Conservation (phyloP, 2,888 invertebrate species). For the Seira ritae region DNA sequence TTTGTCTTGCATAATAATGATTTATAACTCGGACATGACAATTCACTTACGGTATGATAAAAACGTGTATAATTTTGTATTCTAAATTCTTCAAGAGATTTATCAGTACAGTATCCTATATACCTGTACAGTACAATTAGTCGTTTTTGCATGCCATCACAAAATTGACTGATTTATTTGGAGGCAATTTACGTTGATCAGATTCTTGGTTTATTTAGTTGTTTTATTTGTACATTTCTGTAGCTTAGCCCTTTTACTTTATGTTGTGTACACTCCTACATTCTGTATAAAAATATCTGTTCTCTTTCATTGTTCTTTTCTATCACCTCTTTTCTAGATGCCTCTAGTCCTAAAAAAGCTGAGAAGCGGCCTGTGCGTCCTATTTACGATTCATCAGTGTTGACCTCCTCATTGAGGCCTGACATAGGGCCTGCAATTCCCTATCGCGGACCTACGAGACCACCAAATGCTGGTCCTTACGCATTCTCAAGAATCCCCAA, state of each 20-base stretch:
- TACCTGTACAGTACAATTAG: no score
- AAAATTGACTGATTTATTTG: no score
- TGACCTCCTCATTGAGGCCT: slow-evolving; percentile 67
- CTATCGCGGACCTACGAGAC: slow-evolving; percentile 77
- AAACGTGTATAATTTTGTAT: background rate
- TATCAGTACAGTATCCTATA: no score
- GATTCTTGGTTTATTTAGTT: no score
- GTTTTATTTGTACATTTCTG: background rate
- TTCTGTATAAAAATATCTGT: background rate
- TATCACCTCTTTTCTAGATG: slow-evolving; percentile 50
- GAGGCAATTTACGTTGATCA: no score
- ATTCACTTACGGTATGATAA: no score
- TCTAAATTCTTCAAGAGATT: no score
- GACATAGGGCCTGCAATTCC: slow-evolving; percentile 77
- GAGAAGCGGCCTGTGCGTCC: slow-evolving; percentile 69
- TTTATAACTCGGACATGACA: no score
- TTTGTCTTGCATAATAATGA: no score
- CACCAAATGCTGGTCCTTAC: slow-evolving; percentile 91
- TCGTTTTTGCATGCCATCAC: no score
- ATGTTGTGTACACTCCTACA: slow-evolving; percentile 23
- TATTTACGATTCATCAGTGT: slow-evolving; percentile 59
- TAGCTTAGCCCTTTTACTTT: background rate
- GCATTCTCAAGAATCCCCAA: slow-evolving; percentile 92
- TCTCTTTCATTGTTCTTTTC: slow-evolving; percentile 27
- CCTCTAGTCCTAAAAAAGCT: slow-evolving; percentile 62